Base-by-base conservation (phyloP, 92 coral and sea anemone species). In the Heliopora coerulea region DNA sequence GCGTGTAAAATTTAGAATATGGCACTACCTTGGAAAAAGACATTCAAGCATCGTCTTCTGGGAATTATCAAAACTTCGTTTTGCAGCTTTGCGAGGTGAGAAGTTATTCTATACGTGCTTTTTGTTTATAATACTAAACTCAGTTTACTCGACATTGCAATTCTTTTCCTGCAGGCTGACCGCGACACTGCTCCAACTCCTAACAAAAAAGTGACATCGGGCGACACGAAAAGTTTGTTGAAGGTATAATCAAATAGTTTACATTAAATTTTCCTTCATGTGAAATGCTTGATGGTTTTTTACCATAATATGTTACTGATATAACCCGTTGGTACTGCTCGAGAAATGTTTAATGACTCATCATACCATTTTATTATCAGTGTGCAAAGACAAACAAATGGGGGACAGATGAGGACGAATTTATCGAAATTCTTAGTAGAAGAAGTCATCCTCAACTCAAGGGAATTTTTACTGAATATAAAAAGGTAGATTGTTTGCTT, bases 401-500 rank as follows among this genome's bases (percentile, higher is more conserved):
- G 97, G 96, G 92, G 20, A 89, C 96, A 39, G 89, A 92, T n/a
- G 92, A 89, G 61, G 96, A 88, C 6, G 81, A 75, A 40, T 92
- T 92, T 44, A 87, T 90, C 50, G 83, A 86, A 27, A 82, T 92
- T 28, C 86, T 92, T 29, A 85, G 91, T 17, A 85, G 83, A 63
- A 44, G 92, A 83, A 92, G 97, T 62, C 85, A 81, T 52, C 90
- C 91, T 27, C 97, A 92, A 70, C 90, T 92, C 28, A 85, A 86
- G 10, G 91, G 92, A 19, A 87, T 82, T 35, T 86, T 86, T 41
- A 80, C 89, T 13, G 97, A 92, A 58, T 92, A 92, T 86, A 85
- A 85, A 40, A 85, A 89, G 84, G 96, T 89, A 56, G 3, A n/a
- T n/a, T n/a, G n/a, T n/a, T n/a, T n/a, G n/a, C n/a, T n/a, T n/a